These are phyloP conservation scores for Temnopleurus reevesii DNA, from an alignment of 53 echinoderm and acorn worm species.

Conservation along the genomic window DNA sequence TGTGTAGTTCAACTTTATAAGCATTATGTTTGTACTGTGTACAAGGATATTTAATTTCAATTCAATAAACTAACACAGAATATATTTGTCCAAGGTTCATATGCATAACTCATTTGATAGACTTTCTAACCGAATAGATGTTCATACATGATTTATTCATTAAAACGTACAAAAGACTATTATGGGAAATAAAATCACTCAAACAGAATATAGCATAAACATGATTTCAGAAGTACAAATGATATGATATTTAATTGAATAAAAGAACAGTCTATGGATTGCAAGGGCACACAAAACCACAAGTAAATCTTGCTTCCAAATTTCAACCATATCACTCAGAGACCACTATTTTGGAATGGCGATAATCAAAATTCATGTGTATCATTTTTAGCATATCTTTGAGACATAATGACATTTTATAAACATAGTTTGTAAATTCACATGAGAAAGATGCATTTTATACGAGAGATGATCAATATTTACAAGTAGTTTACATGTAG, in stretches of 20 bases:
- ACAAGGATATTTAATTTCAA: no score
- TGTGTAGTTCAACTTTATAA: no score
- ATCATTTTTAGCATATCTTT: not conserved
- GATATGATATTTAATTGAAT: constrained; percentile 22
- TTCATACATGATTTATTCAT: no score
- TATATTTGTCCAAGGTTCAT: no score
- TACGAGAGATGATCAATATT: not conserved
- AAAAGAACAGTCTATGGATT: constrained; percentile 4
- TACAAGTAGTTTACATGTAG: constrained; percentile 23
- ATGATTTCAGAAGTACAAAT: not conserved
- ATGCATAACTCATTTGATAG: no score
- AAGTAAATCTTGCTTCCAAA: not conserved
- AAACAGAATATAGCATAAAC: constrained; percentile 2
- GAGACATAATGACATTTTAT: not conserved
- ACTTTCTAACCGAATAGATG: no score
- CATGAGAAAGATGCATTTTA: not conserved
- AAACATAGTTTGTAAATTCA: not conserved
- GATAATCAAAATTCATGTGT: constrained; percentile 7
- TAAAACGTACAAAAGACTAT: no score
- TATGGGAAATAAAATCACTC: constrained; percentile 21
- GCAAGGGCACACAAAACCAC: not conserved
- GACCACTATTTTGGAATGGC: not conserved
- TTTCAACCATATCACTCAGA: not conserved
- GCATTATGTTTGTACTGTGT: no score
- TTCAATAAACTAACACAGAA: no score